Conservation (phyloP, 2,797 vertebrate genomes). For the Semaprochilodus insignis region DNA sequence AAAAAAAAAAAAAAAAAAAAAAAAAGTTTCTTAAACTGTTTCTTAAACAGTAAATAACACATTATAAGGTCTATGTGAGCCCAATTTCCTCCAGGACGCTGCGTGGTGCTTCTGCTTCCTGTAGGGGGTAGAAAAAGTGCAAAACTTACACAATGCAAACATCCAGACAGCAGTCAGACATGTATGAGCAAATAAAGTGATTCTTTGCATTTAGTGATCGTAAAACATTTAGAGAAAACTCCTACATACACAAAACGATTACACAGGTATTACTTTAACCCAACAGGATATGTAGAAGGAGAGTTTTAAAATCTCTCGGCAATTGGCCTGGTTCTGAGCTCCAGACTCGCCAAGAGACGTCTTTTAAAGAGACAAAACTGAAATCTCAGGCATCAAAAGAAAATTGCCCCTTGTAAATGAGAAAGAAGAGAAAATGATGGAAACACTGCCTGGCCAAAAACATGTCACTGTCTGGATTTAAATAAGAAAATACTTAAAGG, state of each 20-base stretch:
- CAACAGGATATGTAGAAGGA: no score
- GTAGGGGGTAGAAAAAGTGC: constrained; percentile 66
- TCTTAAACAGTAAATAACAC: not conserved
- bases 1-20: constrained; percentile 18
- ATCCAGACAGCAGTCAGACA: not conserved
- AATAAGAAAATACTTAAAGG: no score
- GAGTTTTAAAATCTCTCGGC: not conserved
- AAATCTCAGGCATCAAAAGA: not conserved
- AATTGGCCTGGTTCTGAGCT: not conserved
- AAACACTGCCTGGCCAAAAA: no score
- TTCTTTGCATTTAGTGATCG: not conserved
- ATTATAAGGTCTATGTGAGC: constrained; percentile 86
- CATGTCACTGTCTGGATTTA: no score
- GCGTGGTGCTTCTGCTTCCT: constrained; percentile 98
- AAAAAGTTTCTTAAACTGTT: constrained; percentile 25
- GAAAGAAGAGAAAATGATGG: no score
- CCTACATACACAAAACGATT: not conserved
- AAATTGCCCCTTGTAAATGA: no score
- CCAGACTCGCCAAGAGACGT: no score
- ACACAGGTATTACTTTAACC: no score
- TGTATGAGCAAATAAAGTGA: not conserved
- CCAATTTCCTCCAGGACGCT: constrained; percentile 99
- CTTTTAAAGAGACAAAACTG: not conserved
- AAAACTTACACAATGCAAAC: constrained; percentile 19
- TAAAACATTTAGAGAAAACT: not conserved